Base-by-base conservation (phyloP, 2,888 invertebrate species). In the Pristionchus mayeri region DNA sequence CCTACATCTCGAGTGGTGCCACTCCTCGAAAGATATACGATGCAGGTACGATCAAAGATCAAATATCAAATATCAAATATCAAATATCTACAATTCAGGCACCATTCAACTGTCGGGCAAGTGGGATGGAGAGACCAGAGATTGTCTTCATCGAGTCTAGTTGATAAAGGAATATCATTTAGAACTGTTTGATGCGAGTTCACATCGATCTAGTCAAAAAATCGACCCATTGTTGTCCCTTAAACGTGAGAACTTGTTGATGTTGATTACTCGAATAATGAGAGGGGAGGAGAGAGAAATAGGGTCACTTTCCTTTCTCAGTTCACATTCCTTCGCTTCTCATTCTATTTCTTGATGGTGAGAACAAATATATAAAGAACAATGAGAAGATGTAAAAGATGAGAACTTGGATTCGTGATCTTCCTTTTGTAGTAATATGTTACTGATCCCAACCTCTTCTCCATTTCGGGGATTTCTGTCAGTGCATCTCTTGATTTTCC, bases 101-200 rank as follows among this genome's bases (percentile, higher is more conserved):
- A 88, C 88, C 13, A 84, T 89, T 63, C 88, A 89, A 57, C 80
- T 89, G 87, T 87, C 89, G 40, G 88, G 88, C 24, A 88, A 89
- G 80, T 89, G 86, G 86, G 86, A 86, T 48, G 88, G 88, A 86
- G 86, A 89, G 76, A 87, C 88, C n/a, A 88, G 87, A 24, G 89
- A 89, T 83, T 89, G 89, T 57, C 86, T 89, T 67, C 88, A 89
- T 80, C 87, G 85, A 80, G 18, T 57, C 40, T 57, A 57, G 40
- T 30, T 44, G 27, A 78, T 75, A 44, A 63, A 63, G 63, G 11
- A 0, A 40, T 75, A 16, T 4, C 37, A 30, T n/a, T n/a, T 34
- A 30, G 63, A 3, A 63, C 18, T 27, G 63, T 30, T 30, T 18
- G 27, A 63, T 6, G 13, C 13, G 24, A 63, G n/a, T 54, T n/a